Evolutionary conservation across 1,140 invertebrate genomes (phyloP).

Genomic region (Heliconius congener): DNA sequence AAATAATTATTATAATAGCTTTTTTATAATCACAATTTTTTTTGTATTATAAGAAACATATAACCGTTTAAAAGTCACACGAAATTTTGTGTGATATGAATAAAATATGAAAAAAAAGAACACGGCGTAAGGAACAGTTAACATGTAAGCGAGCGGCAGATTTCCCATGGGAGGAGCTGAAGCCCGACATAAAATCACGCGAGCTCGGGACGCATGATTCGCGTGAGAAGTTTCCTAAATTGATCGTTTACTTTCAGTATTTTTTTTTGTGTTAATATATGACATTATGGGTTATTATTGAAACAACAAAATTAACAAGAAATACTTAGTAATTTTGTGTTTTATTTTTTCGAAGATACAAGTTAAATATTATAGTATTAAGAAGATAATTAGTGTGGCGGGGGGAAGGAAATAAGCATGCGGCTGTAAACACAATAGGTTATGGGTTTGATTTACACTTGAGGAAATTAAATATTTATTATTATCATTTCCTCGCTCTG

Average conservation of each 20-base stretch:
- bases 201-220: slow-evolving; percentile 53
- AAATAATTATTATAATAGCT: too few species aligned
- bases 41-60: neutral
- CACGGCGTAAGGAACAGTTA: neutral
- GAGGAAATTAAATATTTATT: too few species aligned
- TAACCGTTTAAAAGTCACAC: neutral
- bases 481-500: too few species aligned
- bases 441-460: too few species aligned
- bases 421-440: too few species aligned
- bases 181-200: slow-evolving; percentile 63
- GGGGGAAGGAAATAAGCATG: too few species aligned
- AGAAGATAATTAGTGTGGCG: too few species aligned
- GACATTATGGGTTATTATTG: too few species aligned
- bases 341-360: too few species aligned
- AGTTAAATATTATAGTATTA: too few species aligned
- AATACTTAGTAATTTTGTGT: too few species aligned
- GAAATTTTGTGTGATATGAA: neutral
- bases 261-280: neutral
- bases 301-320: too few species aligned
- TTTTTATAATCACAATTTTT: neutral
- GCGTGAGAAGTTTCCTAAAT: slow-evolving; percentile 53
- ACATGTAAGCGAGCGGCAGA: slow-evolving; percentile 23
- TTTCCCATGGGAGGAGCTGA: slow-evolving; percentile 60
- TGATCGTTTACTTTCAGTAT: neutral
- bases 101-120: neutral